phyloP scores from a whole-genome alignment of 2,888 invertebrate genomes.

The Drosophila robusta region DNA sequence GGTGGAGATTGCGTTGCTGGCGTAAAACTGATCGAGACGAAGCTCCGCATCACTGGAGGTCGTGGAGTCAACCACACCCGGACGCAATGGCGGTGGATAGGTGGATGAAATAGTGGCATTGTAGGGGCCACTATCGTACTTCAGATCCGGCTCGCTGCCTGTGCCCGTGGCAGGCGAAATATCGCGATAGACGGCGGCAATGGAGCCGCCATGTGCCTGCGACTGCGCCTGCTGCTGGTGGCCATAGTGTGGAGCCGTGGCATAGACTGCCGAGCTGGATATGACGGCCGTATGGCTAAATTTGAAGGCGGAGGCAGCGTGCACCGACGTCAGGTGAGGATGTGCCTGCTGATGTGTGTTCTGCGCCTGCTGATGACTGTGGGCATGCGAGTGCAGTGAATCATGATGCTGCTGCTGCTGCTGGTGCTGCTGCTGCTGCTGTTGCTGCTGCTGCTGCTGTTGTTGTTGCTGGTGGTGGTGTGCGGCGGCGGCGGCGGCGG shows the following conservation, averaged over 20 bases:
- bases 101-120: conserved; percentile 83
- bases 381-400: conserved; percentile 56
- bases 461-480: conserved; percentile 69
- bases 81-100: conserved; percentile 79
- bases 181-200: conserved; percentile 63
- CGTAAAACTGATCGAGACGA: conserved; percentile 82
- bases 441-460: conserved; percentile 56
- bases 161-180: conserved; percentile 70
- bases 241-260: conserved; percentile 64
- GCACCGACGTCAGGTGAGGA: conserved; percentile 67
- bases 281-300: conserved; percentile 79
- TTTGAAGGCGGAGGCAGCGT: conserved; percentile 72
- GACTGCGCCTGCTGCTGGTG: conserved; percentile 67
- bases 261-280: conserved; percentile 73
- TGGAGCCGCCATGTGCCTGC: conserved; percentile 48
- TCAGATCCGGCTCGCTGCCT: conserved; percentile 74
- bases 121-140: conserved; percentile 83
- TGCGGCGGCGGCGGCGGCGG: conserved; percentile 34
- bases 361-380: conserved; percentile 57
- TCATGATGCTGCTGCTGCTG: conserved; percentile 53
- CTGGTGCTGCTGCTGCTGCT: conserved; percentile 58
- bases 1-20: conserved; percentile 79
- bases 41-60: conserved; percentile 84
- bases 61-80: conserved; percentile 80
- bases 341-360: conserved; percentile 61